Base-by-base conservation (phyloP, 2,888 invertebrate species). In the Orthosia incerta region DNA sequence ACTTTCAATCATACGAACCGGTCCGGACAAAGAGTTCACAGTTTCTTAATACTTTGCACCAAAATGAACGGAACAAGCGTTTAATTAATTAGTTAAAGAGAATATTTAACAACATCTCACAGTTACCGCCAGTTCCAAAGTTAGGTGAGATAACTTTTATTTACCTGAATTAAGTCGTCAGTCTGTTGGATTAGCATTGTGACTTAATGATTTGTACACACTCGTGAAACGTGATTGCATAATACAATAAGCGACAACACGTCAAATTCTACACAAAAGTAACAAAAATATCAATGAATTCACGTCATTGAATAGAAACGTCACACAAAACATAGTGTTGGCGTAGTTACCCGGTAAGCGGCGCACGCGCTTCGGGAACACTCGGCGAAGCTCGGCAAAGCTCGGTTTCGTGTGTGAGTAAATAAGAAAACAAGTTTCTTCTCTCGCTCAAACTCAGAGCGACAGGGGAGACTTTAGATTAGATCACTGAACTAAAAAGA, bases 401-500 rank as follows among this genome's bases (percentile, higher is more conserved):
- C 83, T 93, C 95, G 94, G 86, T 67, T 76, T 59, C 76, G 74
- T 77, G 75, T 86, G 85, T 76, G 84, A 69, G 85, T 84, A 88
- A 86, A 88, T 86, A 87, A 82, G 89, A 88, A 89, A 88, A 89
- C 88, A 86, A 82, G 73, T 84, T 80, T 78, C 77, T 89, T 86
- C 26, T 93, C 93, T 90, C 91, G 39, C 91, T 93, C 92, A 18
- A 84, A 89, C 93, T 88, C 77, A 79, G 77, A 68, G 80, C 82
- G 78, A 87, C 86, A 85, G 84, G 83, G 89, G 90, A 91, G 89
- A 90, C 90, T 88, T 88, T 88, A 90, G 91, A 93, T 93, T 92
- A 92, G 95, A 95, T 94, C 94, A 94, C 89, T 94, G 95, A 95
- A 95, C 94, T 91, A 92, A 93, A 95, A 94, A 94, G 94, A 93